These are phyloP conservation scores for Champsocephalus gunnari DNA, from an alignment of 2,797 vertebrate species.

Conservation along the genomic window DNA sequence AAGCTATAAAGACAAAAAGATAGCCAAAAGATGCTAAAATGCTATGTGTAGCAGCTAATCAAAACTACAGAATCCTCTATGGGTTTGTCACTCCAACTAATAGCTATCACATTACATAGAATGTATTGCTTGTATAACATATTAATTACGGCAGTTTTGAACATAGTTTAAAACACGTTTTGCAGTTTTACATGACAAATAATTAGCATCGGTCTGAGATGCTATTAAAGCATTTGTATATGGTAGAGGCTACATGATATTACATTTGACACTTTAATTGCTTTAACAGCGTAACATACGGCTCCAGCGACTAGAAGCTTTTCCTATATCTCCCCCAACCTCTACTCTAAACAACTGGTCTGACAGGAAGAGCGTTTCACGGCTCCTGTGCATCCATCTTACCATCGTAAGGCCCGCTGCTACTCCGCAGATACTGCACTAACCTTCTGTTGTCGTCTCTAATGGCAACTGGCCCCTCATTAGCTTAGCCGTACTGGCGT, in stretches of 20 bases:
- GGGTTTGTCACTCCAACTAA: background rate
- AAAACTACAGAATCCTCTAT: background rate
- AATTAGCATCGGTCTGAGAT: background rate
- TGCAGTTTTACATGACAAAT: background rate
- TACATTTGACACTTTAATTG: constrained; percentile 18
- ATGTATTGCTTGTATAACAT: background rate
- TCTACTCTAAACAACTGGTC: background rate
- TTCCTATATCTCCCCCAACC: background rate
- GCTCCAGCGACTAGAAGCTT: background rate
- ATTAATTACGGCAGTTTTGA: background rate
- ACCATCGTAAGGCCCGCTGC: background rate
- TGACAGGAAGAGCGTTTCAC: constrained; percentile 1
- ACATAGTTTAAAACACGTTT: background rate
- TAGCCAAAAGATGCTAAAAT: background rate
- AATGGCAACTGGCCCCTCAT: background rate
- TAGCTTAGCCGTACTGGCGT: constrained; percentile 4
- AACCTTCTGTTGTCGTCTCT: constrained; percentile 38
- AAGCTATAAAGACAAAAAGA: too few species aligned
- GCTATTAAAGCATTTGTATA: background rate
- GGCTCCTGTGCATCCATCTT: constrained; percentile 13
- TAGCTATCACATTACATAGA: background rate
- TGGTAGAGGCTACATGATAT: background rate
- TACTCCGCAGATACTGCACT: background rate
- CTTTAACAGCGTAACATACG: constrained; percentile 7
- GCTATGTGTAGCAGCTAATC: too few species aligned